Conservation (phyloP, 2,888 invertebrate genomes). For the Acholoe squamosa region DNA sequence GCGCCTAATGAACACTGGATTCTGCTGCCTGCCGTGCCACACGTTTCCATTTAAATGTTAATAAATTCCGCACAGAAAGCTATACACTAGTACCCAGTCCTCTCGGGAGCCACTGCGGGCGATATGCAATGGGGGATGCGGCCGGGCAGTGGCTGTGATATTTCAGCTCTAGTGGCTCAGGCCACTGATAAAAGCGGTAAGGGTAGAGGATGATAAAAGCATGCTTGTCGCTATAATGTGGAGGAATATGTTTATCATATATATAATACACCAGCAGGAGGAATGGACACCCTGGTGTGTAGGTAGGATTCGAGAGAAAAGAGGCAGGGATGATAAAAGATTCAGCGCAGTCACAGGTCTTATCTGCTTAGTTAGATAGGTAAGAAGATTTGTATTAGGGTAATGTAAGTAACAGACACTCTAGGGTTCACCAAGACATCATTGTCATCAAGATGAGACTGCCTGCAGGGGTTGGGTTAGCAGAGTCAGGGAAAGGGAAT, state of each 20-base stretch:
- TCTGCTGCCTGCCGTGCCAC: not conserved
- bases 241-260: constrained; percentile 20
- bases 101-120: not conserved
- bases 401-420: not conserved
- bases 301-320: not conserved
- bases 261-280: not conserved
- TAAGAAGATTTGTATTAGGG: not conserved
- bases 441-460: constrained; percentile 3
- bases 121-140: not conserved
- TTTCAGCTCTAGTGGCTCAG: constrained; percentile 25
- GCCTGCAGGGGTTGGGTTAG: not conserved
- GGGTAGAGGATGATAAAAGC: constrained; percentile 2
- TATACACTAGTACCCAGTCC: not conserved
- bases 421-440: not conserved
- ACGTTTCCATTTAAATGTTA: constrained; percentile 51
- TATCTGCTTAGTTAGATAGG: not conserved
- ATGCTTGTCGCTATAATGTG: not conserved
- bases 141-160: constrained; percentile 4
- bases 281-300: not conserved
- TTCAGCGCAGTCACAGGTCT: not conserved
- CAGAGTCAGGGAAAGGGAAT: too few relatives aligned
- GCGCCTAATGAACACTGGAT: constrained; percentile 7
- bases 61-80: constrained; percentile 45
- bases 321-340: constrained; percentile 5
- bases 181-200: not conserved